Evolutionary conservation across 1,140 invertebrate species (phyloP).

Genomic region (Drosophila saltans): DNA sequence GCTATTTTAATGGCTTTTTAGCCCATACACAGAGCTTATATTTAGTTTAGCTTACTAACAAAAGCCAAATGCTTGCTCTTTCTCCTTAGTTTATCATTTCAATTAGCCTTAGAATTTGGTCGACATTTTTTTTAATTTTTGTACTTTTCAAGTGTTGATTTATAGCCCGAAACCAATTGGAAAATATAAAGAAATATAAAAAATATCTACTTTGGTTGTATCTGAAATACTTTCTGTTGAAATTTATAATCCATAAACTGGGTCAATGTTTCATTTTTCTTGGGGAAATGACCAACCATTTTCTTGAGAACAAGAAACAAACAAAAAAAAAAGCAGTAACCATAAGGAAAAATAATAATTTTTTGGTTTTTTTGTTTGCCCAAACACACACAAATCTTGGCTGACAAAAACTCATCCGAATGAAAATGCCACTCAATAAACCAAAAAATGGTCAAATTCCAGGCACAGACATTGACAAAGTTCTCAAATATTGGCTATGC

Average conservation of each 20-base stretch:
- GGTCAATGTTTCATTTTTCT: not conserved
- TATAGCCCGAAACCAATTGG: no score
- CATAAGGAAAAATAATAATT: conserved; percentile 24
- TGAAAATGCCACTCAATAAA: conserved; percentile 53
- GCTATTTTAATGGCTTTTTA: no score
- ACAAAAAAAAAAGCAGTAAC: not conserved
- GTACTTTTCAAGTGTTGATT: no score
- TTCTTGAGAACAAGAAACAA: not conserved
- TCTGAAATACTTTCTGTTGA: not conserved
- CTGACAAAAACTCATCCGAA: conserved; percentile 43
- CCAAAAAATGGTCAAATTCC: conserved; percentile 51
- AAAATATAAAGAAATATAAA: no score
- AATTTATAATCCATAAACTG: not conserved
- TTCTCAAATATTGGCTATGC: conserved; percentile 62
- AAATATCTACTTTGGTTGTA: not conserved
- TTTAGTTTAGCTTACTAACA: no score
- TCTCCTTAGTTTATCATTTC: no score
- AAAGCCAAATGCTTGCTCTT: not conserved
- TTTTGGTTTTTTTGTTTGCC: conserved; percentile 17
- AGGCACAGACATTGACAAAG: conserved; percentile 70
- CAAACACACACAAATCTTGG: conserved; percentile 29
- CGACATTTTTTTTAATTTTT: no score
- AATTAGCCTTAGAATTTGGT: no score
- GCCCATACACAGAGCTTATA: no score
- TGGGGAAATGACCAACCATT: not conserved